These are phyloP conservation scores for Andricus quercusramuli DNA, from an alignment of 2,888 invertebrate genomes.

Conservation along the genomic window DNA sequence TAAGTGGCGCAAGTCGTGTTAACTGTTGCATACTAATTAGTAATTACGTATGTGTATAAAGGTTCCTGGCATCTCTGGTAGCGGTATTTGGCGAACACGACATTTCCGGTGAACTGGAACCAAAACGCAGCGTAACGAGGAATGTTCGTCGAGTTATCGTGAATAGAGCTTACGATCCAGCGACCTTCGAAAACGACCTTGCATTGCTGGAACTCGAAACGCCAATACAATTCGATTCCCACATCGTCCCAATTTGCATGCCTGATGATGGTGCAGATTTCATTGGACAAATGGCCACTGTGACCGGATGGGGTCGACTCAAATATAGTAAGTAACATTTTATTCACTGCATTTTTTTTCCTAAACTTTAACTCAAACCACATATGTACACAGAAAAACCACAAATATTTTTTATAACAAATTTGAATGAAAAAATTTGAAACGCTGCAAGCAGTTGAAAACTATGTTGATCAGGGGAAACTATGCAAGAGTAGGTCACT, in stretches of 20 bases:
- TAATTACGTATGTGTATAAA: constrained; percentile 67
- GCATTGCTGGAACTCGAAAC: constrained; percentile 92
- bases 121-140: constrained; percentile 87
- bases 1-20: background rate
- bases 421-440: too few relatives aligned
- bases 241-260: constrained; percentile 96
- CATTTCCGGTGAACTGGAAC: constrained; percentile 91
- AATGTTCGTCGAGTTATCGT: constrained; percentile 93
- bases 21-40: background rate
- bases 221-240: constrained; percentile 90
- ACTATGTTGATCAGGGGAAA: too few relatives aligned
- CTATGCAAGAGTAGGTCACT: too few relatives aligned
- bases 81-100: constrained; percentile 96
- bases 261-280: constrained; percentile 89
- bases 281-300: constrained; percentile 92
- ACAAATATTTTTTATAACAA: too few relatives aligned
- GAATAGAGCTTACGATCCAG: constrained; percentile 92
- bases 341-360: background rate
- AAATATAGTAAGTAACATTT: constrained; percentile 85
- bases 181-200: constrained; percentile 95
- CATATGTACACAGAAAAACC: background rate
- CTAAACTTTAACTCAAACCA: too few relatives aligned
- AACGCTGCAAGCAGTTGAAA: too few relatives aligned
- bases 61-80: constrained; percentile 92
- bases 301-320: constrained; percentile 95